Evolutionary conservation across 2,797 vertebrate species (phyloP), one percentile per base, ranked within the genome.

Genomic region (Chaenodraco wilsoni): DNA sequence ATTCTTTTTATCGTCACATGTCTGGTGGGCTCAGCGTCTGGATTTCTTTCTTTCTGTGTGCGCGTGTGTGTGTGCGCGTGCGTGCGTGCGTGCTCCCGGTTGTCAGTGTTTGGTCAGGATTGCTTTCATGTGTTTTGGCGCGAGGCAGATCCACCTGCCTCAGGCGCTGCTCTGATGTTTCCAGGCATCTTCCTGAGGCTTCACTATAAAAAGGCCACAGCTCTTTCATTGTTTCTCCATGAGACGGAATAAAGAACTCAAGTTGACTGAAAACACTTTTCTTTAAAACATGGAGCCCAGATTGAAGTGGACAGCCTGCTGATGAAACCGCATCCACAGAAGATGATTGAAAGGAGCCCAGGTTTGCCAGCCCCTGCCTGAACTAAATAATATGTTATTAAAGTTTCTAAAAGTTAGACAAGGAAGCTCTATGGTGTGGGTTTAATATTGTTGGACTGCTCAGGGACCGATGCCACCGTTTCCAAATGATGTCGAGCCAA

Each of bases 71-170:
- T 27, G 58, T 44, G 71, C 3, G 58, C 37, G 71, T 37, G 12
- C 16, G 27, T 4, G 27, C 5, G 27, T 27, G 27, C 5, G 27
- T 27, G 27, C 43, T 58, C 55, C 45, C 46, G n/a, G 27, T 23
- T 74, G 82, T 63, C 45, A 40, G 60, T 40, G 57, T 67, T 62
- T 49, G 84, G 73, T 82, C 69, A 74, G 74, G 66, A 43, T 14
- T 63, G 63, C 71, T 64, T 86, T 68, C 55, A 33, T 69, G 57
- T 78, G 79, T 81, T 67, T 49, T 58, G 43, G 43, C 65, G 43
- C n/a, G 9, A 54, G 56, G 73, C 70, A 50, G 48, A 77, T 69
- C 62, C 79, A 68, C 74, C 74, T 72, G 79, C 83, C 77, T 17
- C 19, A 64, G 71, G 83, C 72, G 19, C 63, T 51, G 56, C 72